phyloP scores from a whole-genome alignment of 2,888 invertebrate genomes.

The Drosophila mettleri region DNA sequence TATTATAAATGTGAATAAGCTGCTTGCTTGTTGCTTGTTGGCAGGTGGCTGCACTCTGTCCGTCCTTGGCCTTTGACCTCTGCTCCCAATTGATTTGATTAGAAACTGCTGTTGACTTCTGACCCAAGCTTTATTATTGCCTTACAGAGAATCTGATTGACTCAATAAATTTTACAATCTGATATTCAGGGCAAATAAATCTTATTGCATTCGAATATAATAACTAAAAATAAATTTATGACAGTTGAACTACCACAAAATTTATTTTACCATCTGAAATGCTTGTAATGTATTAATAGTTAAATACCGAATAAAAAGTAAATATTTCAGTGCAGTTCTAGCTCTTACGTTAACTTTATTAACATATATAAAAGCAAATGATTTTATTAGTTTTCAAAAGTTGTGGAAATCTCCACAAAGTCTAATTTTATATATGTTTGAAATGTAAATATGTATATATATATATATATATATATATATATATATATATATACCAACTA shows the following conservation, averaged over 20 bases:
- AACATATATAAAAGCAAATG: too few relatives aligned
- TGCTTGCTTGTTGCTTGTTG: conserved; percentile 51
- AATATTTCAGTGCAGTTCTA: too few relatives aligned
- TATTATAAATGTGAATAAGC: conserved; percentile 64
- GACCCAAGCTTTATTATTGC: conserved; percentile 35
- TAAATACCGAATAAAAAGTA: too few relatives aligned
- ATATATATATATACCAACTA: too few relatives aligned
- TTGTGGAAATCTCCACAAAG: too few relatives aligned
- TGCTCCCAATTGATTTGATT: conserved; percentile 52
- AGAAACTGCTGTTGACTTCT: conserved; percentile 48
- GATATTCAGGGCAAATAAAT: not conserved
- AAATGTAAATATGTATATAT: too few relatives aligned
- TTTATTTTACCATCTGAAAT: not conserved
- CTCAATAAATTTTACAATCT: not conserved
- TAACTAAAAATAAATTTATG: not conserved
- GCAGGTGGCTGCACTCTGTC: conserved; percentile 6
- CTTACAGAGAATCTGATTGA: conserved; percentile 32
- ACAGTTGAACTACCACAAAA: not conserved
- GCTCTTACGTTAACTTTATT: too few relatives aligned
- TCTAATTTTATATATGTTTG: too few relatives aligned
- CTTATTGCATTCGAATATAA: conserved; percentile 5
- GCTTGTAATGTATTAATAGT: not conserved
- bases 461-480: too few relatives aligned
- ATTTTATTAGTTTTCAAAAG: too few relatives aligned
- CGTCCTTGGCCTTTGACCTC: conserved; percentile 48